Base-by-base conservation (phyloP, 2,113 vertebrate genomes). In the Proterorhinus semilunaris region DNA sequence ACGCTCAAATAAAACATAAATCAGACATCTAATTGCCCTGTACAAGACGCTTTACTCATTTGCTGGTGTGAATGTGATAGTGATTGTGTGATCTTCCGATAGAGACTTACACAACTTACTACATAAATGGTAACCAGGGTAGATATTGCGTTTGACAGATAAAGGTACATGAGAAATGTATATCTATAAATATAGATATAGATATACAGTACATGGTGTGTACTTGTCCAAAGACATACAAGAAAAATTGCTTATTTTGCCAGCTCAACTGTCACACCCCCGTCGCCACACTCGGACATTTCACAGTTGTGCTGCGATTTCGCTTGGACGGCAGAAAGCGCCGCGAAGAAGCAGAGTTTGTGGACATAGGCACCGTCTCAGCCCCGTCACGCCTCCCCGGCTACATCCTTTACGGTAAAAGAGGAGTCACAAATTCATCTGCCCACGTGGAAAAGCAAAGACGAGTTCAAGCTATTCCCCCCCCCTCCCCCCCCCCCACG, bases 371-470 rank as follows among this genome's bases (percentile, higher is more conserved):
- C 55, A 10, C 59, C 10, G 43, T 62, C 59, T 17, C 48, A 5
- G 17, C 17, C 17, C 53, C 9, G 53, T 55, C 36, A 59, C 57
- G 57, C 57, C 57, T 42, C 36, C 15, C 13, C 7, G 13, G 9
- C 58, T 61, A 61, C 42, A 43, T 61, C 58, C 58, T 10, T 44
- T 61, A 61, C 58, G 58, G 58, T 61, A 61, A 61, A 55, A 58
- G n/a, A 61, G 2, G 58, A n/a, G 36, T 7, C 44, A 61, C 42
- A 61, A 61, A 16, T 45, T 61, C 58, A 61, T 61, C 13, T 61
- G 58, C 58, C 58, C 58, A 61, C 36, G n/a, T n/a, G 58, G 58
- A 61, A 61, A 61, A 44, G 43, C 58, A 61, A 16, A 61, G 21
- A 36, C 9, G 9, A 36, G 13, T 10, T 44, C 13, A 44, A 61